phyloP scores from a whole-genome alignment of 2,888 invertebrate genomes.

The Sialis fuliginosa region DNA sequence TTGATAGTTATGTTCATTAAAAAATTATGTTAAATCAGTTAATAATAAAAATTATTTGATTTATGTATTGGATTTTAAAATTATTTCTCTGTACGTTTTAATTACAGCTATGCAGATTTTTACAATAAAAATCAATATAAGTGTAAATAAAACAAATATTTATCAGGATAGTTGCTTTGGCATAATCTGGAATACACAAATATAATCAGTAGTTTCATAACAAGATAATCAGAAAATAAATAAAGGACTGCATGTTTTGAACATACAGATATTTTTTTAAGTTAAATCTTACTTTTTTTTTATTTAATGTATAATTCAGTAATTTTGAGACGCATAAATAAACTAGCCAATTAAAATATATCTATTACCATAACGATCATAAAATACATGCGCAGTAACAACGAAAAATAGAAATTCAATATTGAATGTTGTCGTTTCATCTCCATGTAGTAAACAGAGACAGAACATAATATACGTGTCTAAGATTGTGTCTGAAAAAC shows the following conservation, averaged over 20 bases:
- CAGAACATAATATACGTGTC: neutral
- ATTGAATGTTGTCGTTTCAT: too few relatives aligned
- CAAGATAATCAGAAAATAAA: neutral
- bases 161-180: too few relatives aligned
- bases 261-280: neutral
- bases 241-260: neutral
- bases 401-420: neutral
- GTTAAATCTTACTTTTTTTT: too few relatives aligned
- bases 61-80: too few relatives aligned
- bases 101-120: too few relatives aligned
- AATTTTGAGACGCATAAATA: neutral
- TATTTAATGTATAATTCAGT: neutral
- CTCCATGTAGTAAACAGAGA: neutral
- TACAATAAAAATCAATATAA: too few relatives aligned
- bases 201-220: neutral
- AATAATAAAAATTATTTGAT: too few relatives aligned
- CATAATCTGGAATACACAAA: too few relatives aligned
- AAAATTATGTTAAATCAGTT: too few relatives aligned
- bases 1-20: too few relatives aligned
- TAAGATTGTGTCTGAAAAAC: neutral
- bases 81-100: too few relatives aligned
- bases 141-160: too few relatives aligned
- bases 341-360: conserved; percentile 1
- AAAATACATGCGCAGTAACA: conserved; percentile 3
- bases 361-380: neutral